Base-by-base conservation (phyloP, 2,113 vertebrate genomes). In the Eonycteris spelaea region DNA sequence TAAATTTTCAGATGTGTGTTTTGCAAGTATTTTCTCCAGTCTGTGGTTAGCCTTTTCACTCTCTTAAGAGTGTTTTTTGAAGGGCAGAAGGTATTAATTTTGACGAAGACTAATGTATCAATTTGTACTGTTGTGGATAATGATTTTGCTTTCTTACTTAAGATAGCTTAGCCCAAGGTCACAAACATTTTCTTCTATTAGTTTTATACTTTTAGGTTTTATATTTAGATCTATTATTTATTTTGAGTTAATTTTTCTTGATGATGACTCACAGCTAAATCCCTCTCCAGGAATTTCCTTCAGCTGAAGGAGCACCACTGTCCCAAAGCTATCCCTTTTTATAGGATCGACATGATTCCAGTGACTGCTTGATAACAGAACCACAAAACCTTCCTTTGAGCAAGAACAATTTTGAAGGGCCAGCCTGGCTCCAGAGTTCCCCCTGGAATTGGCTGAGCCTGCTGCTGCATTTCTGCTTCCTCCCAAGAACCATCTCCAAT, bases 181-280 rank as follows among this genome's bases (percentile, higher is more conserved):
- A 63, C 74, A 92, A 19, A 35, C 84, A 30, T 70, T 70, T 79
- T 40, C 53, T 61, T 85, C 53, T 21, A 92, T 74, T 53, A 80
- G 13, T 43, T 74, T 75, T 45, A n/a, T 30, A 82, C 15, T 68
- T 86, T 75, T 10, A 55, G 28, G 15, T 82, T 95, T 88, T 78
- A 51, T 80, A 63, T 89, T 94, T 92, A 90, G 67, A 61, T 78
- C 18, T 74, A 68, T 18, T 38, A 51, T 83, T 33, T 57, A 89
- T 85, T 89, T 96, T 83, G 53, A 95, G 48, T 89, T 86, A 48
- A 61, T 88, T 77, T 88, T 57, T 70, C 51, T 65, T 84, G 19
- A 80, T 45, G 40, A 65, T 70, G 92, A 73, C 45, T 65, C 40
- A 85, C 14, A 77, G 59, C 33, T 77, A 22, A 84, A n/a, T 70